Evolutionary conservation across 2,888 invertebrate genomes (phyloP), one percentile per base, ranked within the genome.

Genomic region (Dicyrtomina minuta): DNA sequence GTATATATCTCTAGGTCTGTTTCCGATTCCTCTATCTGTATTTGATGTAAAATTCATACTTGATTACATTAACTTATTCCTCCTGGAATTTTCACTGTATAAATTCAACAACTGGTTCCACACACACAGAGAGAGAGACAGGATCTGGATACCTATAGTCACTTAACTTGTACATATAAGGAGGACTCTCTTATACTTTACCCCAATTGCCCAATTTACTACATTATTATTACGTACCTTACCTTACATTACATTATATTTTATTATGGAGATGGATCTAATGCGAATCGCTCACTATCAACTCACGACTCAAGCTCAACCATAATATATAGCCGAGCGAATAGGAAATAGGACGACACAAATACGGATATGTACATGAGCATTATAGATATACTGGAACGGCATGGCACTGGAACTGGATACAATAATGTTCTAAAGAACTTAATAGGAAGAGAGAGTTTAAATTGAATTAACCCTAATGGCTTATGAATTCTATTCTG

Each of bases 31-130:
- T 55, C 39, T 39, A 17, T 51, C 56, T 44, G 33, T 44, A 61
- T 58, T 69, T 53, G 69, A 64, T 69, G 64, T 65, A 69, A 68
- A 68, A 68, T 68, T 68, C 68, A 68, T 68, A 68, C 68, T 53
- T 55, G 61, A 68, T 68, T 68, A 49, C 53, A 68, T 68, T 68
- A 68, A 51, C 26, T 49, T 58, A 67, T 67, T 67, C 67, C 60
- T 51, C 53, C 17, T 59, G 67, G 67, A 67, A 67, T 59, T 67
- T 67, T 56, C 67, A 49, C 67, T 51, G 33, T 33, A 59, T 59
- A 58, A 43, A 67, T 67, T 58, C 66, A n/a, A 44, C 58, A 56
- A 64, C 49, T 33, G 33, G 33, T 33, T 33, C 33, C 33, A 33
- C n/a, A n/a, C n/a, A n/a, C n/a, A n/a, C n/a, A 53, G 13, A 13